phyloP scores from a whole-genome alignment of 2,797 vertebrate genomes.

The Otolemur crassicaudatus region DNA sequence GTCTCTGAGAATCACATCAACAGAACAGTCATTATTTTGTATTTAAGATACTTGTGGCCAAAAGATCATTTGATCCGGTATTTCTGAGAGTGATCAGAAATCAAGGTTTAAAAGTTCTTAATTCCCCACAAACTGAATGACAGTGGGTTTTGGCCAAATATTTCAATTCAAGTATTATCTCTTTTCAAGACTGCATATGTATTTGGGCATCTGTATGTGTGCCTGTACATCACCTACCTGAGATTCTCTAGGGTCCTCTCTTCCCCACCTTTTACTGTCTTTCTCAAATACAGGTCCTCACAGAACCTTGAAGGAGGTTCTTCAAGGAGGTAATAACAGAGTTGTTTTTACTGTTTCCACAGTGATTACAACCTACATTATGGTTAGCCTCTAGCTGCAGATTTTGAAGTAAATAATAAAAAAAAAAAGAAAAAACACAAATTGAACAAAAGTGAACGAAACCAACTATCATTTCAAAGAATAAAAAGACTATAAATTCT shows the following conservation, averaged over 20 bases:
- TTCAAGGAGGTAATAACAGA: constrained; percentile 29
- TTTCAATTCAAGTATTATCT: constrained; percentile 36
- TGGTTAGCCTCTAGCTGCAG: constrained; percentile 22
- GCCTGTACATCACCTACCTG: not conserved
- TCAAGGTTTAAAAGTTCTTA: not conserved
- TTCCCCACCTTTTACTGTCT: not conserved
- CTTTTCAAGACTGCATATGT: not conserved
- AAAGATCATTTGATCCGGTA: not conserved
- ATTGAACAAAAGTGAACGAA: constrained; percentile 54
- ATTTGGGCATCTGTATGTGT: not conserved
- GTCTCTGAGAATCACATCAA: not conserved
- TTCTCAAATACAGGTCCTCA: constrained; percentile 29
- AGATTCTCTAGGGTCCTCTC: not conserved
- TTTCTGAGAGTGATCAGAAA: constrained; percentile 20
- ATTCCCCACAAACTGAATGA: not conserved
- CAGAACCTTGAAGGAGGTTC: not conserved
- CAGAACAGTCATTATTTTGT: not conserved
- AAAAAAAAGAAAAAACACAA: constrained; percentile 43
- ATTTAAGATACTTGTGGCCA: not conserved
- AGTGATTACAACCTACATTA: constrained; percentile 26
- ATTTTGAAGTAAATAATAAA: constrained; percentile 20
- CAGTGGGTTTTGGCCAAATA: not conserved
- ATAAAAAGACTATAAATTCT: constrained; percentile 50
- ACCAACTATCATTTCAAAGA: constrained; percentile 53
- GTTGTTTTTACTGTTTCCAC: constrained; percentile 16